Conservation (phyloP, 2,888 invertebrate genomes). For the Amorpha juglandis region DNA sequence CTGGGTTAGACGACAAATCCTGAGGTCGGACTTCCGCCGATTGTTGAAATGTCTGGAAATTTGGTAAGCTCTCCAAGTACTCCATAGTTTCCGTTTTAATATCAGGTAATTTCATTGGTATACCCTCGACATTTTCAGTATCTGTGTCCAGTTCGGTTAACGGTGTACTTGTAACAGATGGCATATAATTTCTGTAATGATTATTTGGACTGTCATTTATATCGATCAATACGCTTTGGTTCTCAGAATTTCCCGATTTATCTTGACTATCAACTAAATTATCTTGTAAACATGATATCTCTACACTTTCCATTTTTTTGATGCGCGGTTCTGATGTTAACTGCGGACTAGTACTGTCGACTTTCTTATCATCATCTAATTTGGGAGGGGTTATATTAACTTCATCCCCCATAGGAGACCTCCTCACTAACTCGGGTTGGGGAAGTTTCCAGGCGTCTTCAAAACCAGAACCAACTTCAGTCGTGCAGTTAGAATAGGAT, state of each 20-base stretch:
- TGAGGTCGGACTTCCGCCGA: conserved; percentile 69
- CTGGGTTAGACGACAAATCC: conserved; percentile 53
- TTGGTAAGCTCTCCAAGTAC: conserved; percentile 48
- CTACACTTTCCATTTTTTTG: conserved; percentile 74
- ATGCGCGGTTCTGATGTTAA: conserved; percentile 52
- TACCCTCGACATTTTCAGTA: conserved; percentile 45
- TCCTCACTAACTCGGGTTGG: conserved; percentile 69
- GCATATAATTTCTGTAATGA: conserved; percentile 59
- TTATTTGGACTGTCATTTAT: conserved; percentile 56
- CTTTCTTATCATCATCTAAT: conserved; percentile 39
- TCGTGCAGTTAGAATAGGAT: conserved; percentile 72
- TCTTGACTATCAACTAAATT: conserved; percentile 48
- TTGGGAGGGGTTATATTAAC: conserved; percentile 56
- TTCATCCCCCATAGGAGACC: conserved; percentile 59
- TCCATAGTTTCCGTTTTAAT: conserved; percentile 43
- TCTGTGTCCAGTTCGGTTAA: conserved; percentile 44
- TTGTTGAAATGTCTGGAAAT: conserved; percentile 61
- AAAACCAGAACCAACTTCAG: conserved; percentile 60
- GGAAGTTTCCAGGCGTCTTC: conserved; percentile 68
- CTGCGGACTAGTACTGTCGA: conserved; percentile 52
- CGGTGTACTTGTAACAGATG: conserved; percentile 73
- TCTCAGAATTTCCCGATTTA: conserved; percentile 44
- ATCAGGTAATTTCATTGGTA: conserved; percentile 56
- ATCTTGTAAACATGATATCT: conserved; percentile 67
- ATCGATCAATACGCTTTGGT: conserved; percentile 40